Evolutionary conservation across 2,888 invertebrate genomes (phyloP), one percentile per base, ranked within the genome.

Genomic region (Ophraella communa): DNA sequence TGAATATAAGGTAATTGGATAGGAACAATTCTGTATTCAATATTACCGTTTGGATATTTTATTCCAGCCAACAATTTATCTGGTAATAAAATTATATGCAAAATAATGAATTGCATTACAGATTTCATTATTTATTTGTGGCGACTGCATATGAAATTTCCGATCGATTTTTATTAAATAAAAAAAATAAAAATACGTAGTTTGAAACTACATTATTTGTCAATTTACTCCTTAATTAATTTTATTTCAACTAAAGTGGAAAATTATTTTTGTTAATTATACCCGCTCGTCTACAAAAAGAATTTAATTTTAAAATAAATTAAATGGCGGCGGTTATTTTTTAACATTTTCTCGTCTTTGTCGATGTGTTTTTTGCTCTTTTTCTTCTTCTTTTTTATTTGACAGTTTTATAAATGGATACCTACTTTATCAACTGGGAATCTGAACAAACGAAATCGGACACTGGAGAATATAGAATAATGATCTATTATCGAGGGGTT

Each of bases 341-440:
- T 35, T 5, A 35, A 35, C 39, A 14, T 17, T 39, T 14, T 7
- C 14, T 7, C 14, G 14, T 14, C 7, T 14, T 7, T 14, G 17
- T 14, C 14, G 39, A 39, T 14, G n/a, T 14, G 14, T 17, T 35
- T 11, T 33, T 33, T 33, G 8, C 33, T 11, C 14, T 1, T 17
- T 39, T 27, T n/a, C 17, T 24, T 42, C 21, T 61, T 61, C 44
- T 17, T 42, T 53, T 62, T 62, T 45, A 62, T 65, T 62, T 65
- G 65, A 65, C 65, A 65, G 62, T 54, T 62, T 65, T 62, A 65
- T 65, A 55, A 65, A 65, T 65, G 65, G 62, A 47, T 65, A 58
- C 54, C 62, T 62, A 57, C 65, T 65, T 58, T 57, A 62, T 65
- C 65, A 65, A 65, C 57, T 61, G 14, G 47, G 61, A 65, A 62